Base-by-base conservation (phyloP, 2,888 invertebrate species). In the Athalia cordata region DNA sequence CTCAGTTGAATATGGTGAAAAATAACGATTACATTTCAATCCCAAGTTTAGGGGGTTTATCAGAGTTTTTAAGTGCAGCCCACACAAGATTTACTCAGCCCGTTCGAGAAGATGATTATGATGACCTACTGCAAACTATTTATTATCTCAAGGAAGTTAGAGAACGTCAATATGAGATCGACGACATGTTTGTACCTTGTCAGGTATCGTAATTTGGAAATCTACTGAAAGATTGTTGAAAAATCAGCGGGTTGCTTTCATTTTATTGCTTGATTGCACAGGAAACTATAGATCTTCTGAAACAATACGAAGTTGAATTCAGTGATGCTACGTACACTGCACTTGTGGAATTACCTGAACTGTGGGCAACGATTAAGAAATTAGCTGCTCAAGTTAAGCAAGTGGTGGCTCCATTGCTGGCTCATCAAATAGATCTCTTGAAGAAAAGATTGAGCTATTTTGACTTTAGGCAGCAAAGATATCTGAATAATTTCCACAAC, bases 151-250 rank as follows among this genome's bases (percentile, higher is more conserved):
- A 94, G 81, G 92, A 93, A 85, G 94, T 95, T n/a, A 93, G 95
- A 84, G 98, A 98, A 81, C 92, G 95, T 13, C 95, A 95, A 82
- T 91, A 93, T 59, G 92, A 93, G 50, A 97, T 97, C 0, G 97
- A 98, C 83, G 93, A 92, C 61, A 97, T 98, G 96, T 98, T 98
- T 88, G 96, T 96, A 50, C 97, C 98, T 0, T 91, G 98, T 0
- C 94, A 95, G 80, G 89, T 88, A 81, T 11, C 8, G 15, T 29
- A 5, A 4, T 9, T n/a, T 43, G 3, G 29, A 4, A 59, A 59
- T 13, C 5, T 49, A 5, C 47, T 47, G 47, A 7, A 57, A 70
- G 15, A 52, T 68, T 47, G n/a, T 15, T 66, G 0, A 13, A 62
- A 29, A 29, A 5, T 15, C 7, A 49, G 49, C 45, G 49, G 47